These are phyloP conservation scores for Stratiomys singularior DNA, from an alignment of 2,888 invertebrate species.

Conservation along the genomic window DNA sequence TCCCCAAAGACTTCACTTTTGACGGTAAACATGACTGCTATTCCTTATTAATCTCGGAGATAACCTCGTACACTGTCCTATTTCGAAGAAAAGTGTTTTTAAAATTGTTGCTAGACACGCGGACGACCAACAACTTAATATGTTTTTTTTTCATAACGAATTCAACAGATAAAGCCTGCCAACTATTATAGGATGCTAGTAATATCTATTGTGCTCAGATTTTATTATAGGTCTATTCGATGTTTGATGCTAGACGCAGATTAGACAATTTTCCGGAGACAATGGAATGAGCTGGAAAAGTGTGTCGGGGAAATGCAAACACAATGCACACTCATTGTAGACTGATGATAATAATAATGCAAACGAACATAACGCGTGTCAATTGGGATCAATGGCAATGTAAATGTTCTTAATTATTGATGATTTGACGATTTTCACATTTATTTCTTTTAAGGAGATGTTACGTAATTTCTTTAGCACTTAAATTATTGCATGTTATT, in stretches of 20 bases:
- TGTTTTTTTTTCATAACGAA: neutral
- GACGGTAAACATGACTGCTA: neutral
- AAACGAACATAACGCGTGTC: neutral
- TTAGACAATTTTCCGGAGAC: neutral
- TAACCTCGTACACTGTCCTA: neutral
- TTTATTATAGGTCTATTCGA: neutral
- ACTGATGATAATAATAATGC: neutral
- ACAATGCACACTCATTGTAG: neutral
- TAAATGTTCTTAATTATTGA: neutral
- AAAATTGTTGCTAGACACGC: neutral
- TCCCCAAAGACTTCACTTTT: neutral
- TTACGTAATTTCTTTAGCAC: too few relatives aligned
- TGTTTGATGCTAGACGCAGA: neutral
- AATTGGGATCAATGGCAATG: constrained; percentile 6
- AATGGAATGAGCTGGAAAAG: neutral
- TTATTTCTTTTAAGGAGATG: too few relatives aligned
- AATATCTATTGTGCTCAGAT: neutral
- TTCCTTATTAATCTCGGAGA: neutral
- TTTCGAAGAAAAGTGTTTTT: neutral
- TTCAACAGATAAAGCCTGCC: neutral
- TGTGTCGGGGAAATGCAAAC: neutral
- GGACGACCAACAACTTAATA: neutral
- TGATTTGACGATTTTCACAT: too few relatives aligned
- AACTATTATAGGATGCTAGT: neutral
- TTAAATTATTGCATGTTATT: too few relatives aligned